phyloP scores from a whole-genome alignment of 2,888 invertebrate species.

The Agonopterix subpropinquella region DNA sequence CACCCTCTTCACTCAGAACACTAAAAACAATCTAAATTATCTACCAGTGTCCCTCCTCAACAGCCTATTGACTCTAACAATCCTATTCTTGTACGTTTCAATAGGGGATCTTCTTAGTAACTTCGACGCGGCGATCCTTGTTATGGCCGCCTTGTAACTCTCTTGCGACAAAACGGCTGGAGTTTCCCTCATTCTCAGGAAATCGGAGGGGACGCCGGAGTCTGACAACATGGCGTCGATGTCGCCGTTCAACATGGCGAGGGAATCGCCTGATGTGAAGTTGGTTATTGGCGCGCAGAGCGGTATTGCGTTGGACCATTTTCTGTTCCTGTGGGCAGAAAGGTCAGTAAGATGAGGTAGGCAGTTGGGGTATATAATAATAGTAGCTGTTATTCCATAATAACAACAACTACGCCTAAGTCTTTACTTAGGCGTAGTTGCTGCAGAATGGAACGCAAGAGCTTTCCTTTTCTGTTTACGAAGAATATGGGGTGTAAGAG shows the following conservation, averaged over 20 bases:
- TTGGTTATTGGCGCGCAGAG: conserved; percentile 76
- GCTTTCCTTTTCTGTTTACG: neutral
- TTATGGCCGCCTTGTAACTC: conserved; percentile 61
- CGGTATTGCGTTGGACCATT: conserved; percentile 91
- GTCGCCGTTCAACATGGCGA: conserved; percentile 60
- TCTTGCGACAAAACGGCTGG: conserved; percentile 64
- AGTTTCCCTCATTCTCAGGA: conserved; percentile 54
- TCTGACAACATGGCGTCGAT: conserved; percentile 68
- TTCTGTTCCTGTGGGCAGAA: conserved; percentile 78
- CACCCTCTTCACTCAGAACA: too few species aligned
- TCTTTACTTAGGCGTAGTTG: too few species aligned
- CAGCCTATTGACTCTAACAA: conserved; percentile 55
- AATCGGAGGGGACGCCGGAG: conserved; percentile 39
- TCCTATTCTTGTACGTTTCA: conserved; percentile 59
- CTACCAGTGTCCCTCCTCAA: conserved; percentile 57
- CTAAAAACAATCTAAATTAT: conserved; percentile 37
- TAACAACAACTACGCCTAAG: too few species aligned
- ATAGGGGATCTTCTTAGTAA: conserved; percentile 50
- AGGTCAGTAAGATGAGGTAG: neutral
- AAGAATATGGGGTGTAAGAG: too few species aligned
- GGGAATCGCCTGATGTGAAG: conserved; percentile 51
- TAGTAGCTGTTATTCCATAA: too few species aligned
- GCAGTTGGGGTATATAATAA: too few species aligned
- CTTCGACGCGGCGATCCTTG: conserved; percentile 51
- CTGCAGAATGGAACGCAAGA: neutral